Percentiles rank a stretch among this genome's conserved stretches.
Conservation (phyloP, 2,797 vertebrate genomes). For the Phoxinus dragarum region DNA sequence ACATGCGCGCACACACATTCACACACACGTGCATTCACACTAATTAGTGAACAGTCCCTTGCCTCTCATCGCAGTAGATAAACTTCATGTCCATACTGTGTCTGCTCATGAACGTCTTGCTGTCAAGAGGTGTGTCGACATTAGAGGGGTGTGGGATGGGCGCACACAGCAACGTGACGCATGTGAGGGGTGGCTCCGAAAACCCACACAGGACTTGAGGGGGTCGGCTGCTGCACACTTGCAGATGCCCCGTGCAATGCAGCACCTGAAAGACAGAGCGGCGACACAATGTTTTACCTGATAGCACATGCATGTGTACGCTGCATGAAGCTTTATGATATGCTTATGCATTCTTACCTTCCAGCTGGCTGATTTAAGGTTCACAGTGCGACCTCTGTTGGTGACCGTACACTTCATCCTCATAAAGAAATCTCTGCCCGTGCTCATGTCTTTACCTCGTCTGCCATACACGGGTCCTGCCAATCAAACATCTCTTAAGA, state of each 20-base stretch:
- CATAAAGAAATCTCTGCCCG: slow-evolving; percentile 89
- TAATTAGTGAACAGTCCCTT: slow-evolving; percentile 29
- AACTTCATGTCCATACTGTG: slow-evolving; percentile 94
- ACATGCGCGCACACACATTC: neutral
- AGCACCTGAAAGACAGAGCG: slow-evolving; percentile 77
- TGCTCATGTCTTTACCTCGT: slow-evolving; percentile 81
- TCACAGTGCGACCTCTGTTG: slow-evolving; percentile 87
- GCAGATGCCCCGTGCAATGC: slow-evolving; percentile 86
- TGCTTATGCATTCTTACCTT: slow-evolving; percentile 73
- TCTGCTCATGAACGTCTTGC: slow-evolving; percentile 88
- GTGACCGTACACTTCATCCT: slow-evolving; percentile 92
- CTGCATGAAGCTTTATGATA: neutral
- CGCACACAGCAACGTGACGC: slow-evolving; percentile 86
- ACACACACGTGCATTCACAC: neutral
- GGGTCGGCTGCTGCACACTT: slow-evolving; percentile 78
- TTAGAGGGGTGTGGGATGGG: slow-evolving; percentile 87
- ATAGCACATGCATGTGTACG: neutral
- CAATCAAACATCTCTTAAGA: neutral
- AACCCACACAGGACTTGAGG: slow-evolving; percentile 80
- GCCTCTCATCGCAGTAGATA: slow-evolving; percentile 90
- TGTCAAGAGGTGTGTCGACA: slow-evolving; percentile 85
- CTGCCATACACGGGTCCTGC: slow-evolving; percentile 80
- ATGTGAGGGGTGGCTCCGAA: slow-evolving; percentile 83
- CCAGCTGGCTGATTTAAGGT: slow-evolving; percentile 90
- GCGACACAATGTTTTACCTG: neutral